Conservation (phyloP, 1,140 invertebrate genomes). For the Drosophila busckii region DNA sequence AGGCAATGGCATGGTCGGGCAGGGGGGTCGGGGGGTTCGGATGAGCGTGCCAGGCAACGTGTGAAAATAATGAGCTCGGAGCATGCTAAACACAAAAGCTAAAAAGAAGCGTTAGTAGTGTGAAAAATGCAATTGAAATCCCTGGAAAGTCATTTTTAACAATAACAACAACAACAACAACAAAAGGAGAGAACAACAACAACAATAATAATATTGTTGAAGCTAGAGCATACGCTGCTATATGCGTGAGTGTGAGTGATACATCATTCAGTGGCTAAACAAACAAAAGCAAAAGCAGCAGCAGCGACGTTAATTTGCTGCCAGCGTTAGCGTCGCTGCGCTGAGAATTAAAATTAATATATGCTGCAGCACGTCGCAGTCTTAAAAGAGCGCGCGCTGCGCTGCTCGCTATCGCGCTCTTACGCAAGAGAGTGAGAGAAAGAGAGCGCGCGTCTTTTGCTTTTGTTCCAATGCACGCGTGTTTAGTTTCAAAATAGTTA, state of each 20-base stretch:
- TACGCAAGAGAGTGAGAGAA: neutral
- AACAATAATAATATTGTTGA: no score
- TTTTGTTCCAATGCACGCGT: no score
- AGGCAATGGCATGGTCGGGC: no score
- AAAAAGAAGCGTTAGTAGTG: slow-evolving; percentile 2
- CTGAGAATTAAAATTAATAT: slow-evolving; percentile 74
- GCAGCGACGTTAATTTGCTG: slow-evolving; percentile 57
- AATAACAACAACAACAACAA: no score
- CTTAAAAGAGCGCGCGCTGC: slow-evolving; percentile 15
- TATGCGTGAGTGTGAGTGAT: slow-evolving; percentile 43
- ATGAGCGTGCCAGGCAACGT: slow-evolving; percentile 57
- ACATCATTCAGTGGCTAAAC: slow-evolving; percentile 69
- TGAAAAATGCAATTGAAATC: slow-evolving; percentile 55
- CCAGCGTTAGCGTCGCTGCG: slow-evolving; percentile 1
- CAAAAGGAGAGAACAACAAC: no score
- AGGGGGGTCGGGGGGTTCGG: neutral
- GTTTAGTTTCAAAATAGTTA: no score
- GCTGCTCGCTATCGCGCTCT: no score
- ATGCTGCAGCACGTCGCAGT: slow-evolving; percentile 64
- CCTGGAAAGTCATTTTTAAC: slow-evolving; percentile 51
- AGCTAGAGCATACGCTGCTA: no score
- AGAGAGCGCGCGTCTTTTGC: no score
- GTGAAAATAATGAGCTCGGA: slow-evolving; percentile 72
- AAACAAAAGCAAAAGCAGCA: slow-evolving; percentile 46
- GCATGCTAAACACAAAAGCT: slow-evolving; percentile 58